Percentiles rank a stretch among this genome's conserved stretches.
These are phyloP conservation scores for Rhynchotus rufescens DNA, from an alignment of 2,797 vertebrate genomes.

Conservation along the genomic window DNA sequence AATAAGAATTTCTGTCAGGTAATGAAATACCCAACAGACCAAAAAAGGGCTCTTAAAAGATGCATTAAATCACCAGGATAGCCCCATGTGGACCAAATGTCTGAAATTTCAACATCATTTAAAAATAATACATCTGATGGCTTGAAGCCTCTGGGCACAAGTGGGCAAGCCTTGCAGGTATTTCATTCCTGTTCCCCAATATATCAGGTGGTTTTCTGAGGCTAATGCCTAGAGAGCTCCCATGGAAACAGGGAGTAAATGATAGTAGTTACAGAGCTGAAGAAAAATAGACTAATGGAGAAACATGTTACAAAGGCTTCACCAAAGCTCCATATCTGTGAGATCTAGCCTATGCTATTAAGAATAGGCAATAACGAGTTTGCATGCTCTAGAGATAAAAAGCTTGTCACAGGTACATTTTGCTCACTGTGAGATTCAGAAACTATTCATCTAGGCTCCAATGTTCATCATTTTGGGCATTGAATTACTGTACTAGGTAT, in stretches of 20 bases:
- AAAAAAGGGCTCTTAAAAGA: constrained; percentile 1
- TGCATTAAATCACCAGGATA: neutral
- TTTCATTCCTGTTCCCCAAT: constrained; percentile 24
- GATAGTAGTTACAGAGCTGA: neutral
- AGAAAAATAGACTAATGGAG: neutral
- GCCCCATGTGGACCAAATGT: neutral
- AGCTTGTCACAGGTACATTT: neutral
- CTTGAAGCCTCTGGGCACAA: neutral
- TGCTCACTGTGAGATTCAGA: neutral
- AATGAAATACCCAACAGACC: constrained; percentile 25
- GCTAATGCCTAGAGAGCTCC: neutral
- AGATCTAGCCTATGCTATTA: neutral
- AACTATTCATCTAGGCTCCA: neutral
- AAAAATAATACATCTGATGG: neutral
- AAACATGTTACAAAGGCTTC: neutral
- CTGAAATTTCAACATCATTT: neutral
- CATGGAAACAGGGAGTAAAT: neutral
- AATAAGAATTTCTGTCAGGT: constrained; percentile 17
- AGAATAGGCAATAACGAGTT: neutral
- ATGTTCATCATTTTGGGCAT: neutral
- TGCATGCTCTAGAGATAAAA: neutral
- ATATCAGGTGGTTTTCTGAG: constrained; percentile 11
- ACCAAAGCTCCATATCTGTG: neutral
- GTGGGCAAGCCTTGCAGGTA: neutral
- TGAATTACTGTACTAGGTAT: neutral